These are phyloP conservation scores for Sepiola atlantica DNA, from an alignment of 2,888 invertebrate species.

Conservation along the genomic window DNA sequence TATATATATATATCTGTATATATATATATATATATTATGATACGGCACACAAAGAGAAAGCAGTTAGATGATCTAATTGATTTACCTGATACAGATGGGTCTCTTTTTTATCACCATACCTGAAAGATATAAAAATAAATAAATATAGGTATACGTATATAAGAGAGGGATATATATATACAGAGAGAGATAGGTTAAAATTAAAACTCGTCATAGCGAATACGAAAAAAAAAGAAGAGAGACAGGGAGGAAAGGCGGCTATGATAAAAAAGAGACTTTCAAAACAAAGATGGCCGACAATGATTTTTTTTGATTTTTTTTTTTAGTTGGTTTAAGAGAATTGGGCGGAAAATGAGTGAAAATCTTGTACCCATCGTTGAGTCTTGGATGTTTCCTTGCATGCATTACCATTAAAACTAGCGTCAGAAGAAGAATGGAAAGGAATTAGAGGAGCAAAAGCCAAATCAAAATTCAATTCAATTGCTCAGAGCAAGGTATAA, in stretches of 20 bases:
- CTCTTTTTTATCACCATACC: constrained; percentile 98
- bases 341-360: constrained; percentile 51
- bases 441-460: too few relatives aligned
- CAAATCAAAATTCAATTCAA: too few relatives aligned
- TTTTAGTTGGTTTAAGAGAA: constrained; percentile 50
- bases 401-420: constrained; percentile 92
- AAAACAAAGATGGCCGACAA: constrained; percentile 74
- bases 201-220: not conserved
- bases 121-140: constrained; percentile 79
- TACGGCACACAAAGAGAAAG: not conserved
- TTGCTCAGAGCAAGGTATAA: too few relatives aligned
- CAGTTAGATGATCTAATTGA: constrained; percentile 56
- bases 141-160: constrained; percentile 60
- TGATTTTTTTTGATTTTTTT: constrained; percentile 47
- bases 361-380: constrained; percentile 94
- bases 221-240: constrained; percentile 50
- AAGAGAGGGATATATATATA: too few relatives aligned
- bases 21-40: constrained; percentile 33
- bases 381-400: constrained; percentile 99
- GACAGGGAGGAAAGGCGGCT: constrained; percentile 14
- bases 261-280: constrained; percentile 55
- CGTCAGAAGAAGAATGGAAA: too few relatives aligned
- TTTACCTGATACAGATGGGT: constrained; percentile 97
- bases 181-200: not conserved
- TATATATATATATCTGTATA: not conserved